Conservation (phyloP, 2,113 vertebrate species). For the Psilopogon haemacephalus region DNA sequence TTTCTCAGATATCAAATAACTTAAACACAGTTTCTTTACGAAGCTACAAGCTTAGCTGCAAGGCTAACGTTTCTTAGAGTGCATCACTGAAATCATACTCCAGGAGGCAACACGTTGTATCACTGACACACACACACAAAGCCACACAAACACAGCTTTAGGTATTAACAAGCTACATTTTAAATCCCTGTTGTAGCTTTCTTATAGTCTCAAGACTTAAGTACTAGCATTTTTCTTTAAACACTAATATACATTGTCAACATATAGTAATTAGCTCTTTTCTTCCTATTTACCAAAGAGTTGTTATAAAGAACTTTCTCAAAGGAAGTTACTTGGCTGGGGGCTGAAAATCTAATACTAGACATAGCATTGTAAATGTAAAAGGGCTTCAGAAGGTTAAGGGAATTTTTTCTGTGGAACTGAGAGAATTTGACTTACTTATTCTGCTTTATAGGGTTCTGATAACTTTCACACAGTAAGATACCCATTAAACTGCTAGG, state of each 20-base stretch:
- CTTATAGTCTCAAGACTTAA: background rate
- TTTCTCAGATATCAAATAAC: background rate
- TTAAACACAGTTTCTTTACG: background rate
- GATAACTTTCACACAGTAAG: conserved; percentile 13
- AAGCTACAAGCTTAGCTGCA: background rate
- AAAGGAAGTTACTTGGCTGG: background rate
- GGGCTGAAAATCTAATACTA: background rate
- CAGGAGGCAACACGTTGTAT: background rate
- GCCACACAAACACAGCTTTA: background rate
- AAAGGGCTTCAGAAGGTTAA: background rate
- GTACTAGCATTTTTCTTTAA: background rate
- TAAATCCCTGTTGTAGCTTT: accelerated
- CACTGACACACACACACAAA: background rate
- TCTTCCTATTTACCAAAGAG: background rate
- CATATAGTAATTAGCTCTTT: background rate
- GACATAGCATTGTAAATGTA: background rate
- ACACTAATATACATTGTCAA: background rate
- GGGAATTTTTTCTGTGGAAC: background rate
- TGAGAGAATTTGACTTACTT: background rate
- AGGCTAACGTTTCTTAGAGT: background rate
- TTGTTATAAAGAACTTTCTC: background rate
- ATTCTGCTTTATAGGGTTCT: background rate
- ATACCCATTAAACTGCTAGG: background rate
- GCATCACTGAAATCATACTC: background rate
- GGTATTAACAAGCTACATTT: background rate